Conservation (phyloP, 2,888 invertebrate species). For the Lobophora halterata region DNA sequence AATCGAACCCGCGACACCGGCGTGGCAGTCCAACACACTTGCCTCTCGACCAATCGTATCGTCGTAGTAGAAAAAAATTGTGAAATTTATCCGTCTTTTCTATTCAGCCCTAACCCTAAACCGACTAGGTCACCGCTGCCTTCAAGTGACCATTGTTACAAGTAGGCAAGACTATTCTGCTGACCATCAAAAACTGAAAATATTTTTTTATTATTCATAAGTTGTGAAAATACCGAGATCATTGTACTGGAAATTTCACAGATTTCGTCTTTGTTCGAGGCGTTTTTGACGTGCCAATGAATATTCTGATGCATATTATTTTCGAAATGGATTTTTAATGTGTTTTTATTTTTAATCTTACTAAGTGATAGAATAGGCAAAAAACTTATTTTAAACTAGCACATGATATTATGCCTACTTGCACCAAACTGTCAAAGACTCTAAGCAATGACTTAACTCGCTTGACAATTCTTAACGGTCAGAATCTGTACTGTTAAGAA, state of each 20-base stretch:
- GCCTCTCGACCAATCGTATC: too few relatives aligned
- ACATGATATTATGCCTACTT: too few relatives aligned
- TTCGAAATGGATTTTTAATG: too few relatives aligned
- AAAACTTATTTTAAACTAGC: too few relatives aligned
- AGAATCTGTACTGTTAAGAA: too few relatives aligned
- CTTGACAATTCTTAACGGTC: too few relatives aligned
- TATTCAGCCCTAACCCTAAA: constrained; percentile 1
- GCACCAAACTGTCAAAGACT: too few relatives aligned
- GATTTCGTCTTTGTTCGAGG: constrained; percentile 11
- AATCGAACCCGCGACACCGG: too few relatives aligned
- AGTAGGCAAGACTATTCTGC: constrained; percentile 17
- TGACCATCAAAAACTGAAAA: constrained; percentile 20
- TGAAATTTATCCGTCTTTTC: constrained; percentile 7
- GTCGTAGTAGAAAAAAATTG: too few relatives aligned
- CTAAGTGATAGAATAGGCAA: constrained; percentile 5
- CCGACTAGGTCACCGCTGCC: constrained; percentile 9
- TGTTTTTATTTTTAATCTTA: too few relatives aligned
- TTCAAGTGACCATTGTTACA: constrained; percentile 28
- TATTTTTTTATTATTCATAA: constrained; percentile 19
- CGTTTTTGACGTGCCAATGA: constrained; percentile 3
- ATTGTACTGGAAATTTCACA: constrained; percentile 12
- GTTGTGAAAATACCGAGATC: constrained; percentile 13
- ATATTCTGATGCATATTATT: constrained; percentile 1
- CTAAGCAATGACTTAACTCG: too few relatives aligned
- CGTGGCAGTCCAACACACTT: too few relatives aligned